These are phyloP conservation scores for Brachionus koreanus DNA, from an alignment of 1,140 invertebrate species.

Conservation along the genomic window DNA sequence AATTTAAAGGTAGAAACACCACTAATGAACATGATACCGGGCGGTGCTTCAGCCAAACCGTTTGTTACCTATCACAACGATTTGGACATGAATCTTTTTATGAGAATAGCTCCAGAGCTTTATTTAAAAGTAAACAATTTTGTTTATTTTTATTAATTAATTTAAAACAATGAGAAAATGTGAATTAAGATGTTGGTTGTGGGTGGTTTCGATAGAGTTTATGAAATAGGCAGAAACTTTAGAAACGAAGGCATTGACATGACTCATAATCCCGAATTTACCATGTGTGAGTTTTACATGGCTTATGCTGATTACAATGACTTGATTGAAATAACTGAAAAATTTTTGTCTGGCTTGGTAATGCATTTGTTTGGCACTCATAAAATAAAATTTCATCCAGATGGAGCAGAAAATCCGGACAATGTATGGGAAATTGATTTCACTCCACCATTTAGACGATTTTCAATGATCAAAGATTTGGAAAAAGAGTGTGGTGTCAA, in stretches of 20 bases:
- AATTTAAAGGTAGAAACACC: slow-evolving; percentile 79
- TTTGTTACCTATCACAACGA: slow-evolving; percentile 99
- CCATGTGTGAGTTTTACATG: slow-evolving; percentile 99
- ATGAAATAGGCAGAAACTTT: slow-evolving; percentile 95
- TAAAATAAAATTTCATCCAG: slow-evolving; percentile 83
- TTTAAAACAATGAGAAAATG: slow-evolving; percentile 59
- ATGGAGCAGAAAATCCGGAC: slow-evolving; percentile 70
- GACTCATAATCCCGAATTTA: slow-evolving; percentile 99
- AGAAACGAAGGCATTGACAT: slow-evolving; percentile 97
- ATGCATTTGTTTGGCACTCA: slow-evolving; percentile 67
- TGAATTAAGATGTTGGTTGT: slow-evolving; percentile 75
- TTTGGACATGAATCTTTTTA: slow-evolving; percentile 88
- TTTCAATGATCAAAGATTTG: slow-evolving; percentile 84
- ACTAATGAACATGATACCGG: slow-evolving; percentile 99
- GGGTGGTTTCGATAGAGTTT: slow-evolving; percentile 91
- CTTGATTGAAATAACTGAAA: slow-evolving; percentile 85
- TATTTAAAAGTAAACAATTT: slow-evolving; percentile 71
- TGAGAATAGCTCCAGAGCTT: slow-evolving; percentile 95
- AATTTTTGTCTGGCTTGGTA: slow-evolving; percentile 77
- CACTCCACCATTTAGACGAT: slow-evolving; percentile 87
- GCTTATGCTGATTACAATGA: slow-evolving; percentile 99
- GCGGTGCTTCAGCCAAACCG: slow-evolving; percentile 95
- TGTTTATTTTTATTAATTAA: too few species aligned
- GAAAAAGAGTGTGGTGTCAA: slow-evolving; percentile 77
- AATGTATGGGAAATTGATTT: slow-evolving; percentile 83